Percentiles rank a stretch among this genome's conserved stretches.
phyloP scores from a whole-genome alignment of 2,797 vertebrate genomes.

The Loriculus beryllinus region DNA sequence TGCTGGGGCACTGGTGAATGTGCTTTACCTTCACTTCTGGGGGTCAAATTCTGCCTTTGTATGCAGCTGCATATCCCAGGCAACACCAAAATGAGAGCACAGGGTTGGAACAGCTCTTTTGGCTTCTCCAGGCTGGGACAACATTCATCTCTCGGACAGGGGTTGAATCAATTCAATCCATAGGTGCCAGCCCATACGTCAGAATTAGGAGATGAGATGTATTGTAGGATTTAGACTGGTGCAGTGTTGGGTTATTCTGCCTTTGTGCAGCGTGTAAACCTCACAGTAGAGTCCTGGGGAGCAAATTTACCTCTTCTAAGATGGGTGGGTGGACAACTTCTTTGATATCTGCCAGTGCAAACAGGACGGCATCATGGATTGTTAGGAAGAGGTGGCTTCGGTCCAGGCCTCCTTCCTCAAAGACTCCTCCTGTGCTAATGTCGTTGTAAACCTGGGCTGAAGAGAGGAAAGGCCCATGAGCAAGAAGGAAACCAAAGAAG shows the following conservation, averaged over 20 bases:
- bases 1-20: not conserved
- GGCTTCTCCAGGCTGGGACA: not conserved
- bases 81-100: not conserved
- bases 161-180: not conserved
- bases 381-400: constrained; percentile 83
- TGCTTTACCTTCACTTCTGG: not conserved
- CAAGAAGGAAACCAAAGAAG: not conserved
- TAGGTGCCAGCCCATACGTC: fast-evolving
- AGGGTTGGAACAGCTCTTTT: not conserved
- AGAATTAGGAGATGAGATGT: not conserved
- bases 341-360: constrained; percentile 75
- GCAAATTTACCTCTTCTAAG: constrained; percentile 63
- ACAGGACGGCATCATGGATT: constrained; percentile 87
- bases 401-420: constrained; percentile 83
- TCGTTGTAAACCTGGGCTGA: constrained; percentile 90
- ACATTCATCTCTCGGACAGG: not conserved
- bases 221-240: not conserved
- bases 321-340: not conserved
- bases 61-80: not conserved
- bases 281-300: not conserved
- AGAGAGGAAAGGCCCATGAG: not conserved
- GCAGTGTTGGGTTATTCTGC: not conserved
- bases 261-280: not conserved
- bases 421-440: constrained; percentile 85
- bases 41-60: not conserved